Evolutionary conservation across 2,797 vertebrate genomes (phyloP), one percentile per base, ranked within the genome.

Genomic region (Leptoclinus maculatus): DNA sequence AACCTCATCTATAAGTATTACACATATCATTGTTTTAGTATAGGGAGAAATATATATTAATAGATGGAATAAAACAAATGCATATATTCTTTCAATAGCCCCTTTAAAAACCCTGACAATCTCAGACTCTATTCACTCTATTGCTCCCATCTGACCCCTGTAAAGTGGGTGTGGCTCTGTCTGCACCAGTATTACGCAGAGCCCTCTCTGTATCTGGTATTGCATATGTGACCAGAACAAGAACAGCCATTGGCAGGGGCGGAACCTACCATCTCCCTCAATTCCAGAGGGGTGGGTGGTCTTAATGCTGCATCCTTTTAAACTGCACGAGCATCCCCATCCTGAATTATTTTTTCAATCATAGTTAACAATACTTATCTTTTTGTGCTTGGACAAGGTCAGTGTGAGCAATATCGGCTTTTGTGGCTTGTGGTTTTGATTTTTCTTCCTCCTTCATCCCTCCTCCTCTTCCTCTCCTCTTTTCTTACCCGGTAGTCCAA

Each of bases 181-280:
- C 88, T 93, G 90, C 89, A 89, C 43, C 93, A 93, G 66, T 76
- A 49, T 91, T 83, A 88, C 51, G 49, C 82, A 85, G 81, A 85
- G 39, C 76, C 79, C 62, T 83, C 83, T 76, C 73, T 87, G 43
- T 64, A 29, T 82, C 83, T 82, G 82, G 2, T 86, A 2, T 75
- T 78, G 83, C 70, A 77, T 87, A 58, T 87, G 84, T 79, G 78
- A 56, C 23, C 63, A 63, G 83, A 82, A 34, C 57, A 71, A 83
- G 73, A 78, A 23, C 80, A 87, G 83, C 82, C 70, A 76, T 73
- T 80, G 81, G 45, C 23, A 27, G 66, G 59, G 34, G 72, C 17
- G 91, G 95, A 92, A 53, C 65, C 43, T 94, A 95, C 95, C 94
- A 96, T 91, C 79, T 90, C n/a, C 11, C 58, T 65, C 49, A 32